Conservation (phyloP, 2,113 vertebrate genomes). For the Mirza zaza region DNA sequence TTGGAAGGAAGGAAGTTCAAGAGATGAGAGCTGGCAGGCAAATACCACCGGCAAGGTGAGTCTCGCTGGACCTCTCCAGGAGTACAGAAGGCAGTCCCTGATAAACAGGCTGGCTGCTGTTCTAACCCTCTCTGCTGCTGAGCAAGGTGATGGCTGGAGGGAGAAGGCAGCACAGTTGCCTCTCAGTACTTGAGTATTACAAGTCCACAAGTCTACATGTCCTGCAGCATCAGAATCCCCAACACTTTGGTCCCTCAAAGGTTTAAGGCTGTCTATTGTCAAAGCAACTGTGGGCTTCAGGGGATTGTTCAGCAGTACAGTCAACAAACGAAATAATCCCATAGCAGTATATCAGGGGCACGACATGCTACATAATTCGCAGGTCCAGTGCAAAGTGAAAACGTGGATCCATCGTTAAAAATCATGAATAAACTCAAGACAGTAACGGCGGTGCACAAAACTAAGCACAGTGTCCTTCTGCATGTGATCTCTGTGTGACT, state of each 20-base stretch:
- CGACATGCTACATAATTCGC: not conserved
- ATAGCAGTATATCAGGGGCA: not conserved
- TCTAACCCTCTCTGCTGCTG: too few relatives aligned
- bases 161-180: not conserved
- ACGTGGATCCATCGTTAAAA: not conserved
- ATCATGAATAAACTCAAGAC: not conserved
- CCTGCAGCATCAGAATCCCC: accelerated
- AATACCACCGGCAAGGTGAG: not conserved
- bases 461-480: accelerated
- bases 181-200: not conserved
- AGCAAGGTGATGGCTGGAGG: not conserved
- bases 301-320: not conserved
- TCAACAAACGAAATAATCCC: not conserved
- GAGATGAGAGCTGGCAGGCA: not conserved
- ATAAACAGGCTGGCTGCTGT: not conserved
- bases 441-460: not conserved
- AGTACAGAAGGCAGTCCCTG: not conserved
- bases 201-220: too few relatives aligned
- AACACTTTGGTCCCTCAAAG: not conserved
- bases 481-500: not conserved
- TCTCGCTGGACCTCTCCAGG: not conserved
- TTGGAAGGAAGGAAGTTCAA: not conserved
- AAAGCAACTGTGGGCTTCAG: not conserved
- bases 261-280: not conserved
- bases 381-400: not conserved